Conservation (phyloP, 2,113 vertebrate genomes). For the Bos indicus region DNA sequence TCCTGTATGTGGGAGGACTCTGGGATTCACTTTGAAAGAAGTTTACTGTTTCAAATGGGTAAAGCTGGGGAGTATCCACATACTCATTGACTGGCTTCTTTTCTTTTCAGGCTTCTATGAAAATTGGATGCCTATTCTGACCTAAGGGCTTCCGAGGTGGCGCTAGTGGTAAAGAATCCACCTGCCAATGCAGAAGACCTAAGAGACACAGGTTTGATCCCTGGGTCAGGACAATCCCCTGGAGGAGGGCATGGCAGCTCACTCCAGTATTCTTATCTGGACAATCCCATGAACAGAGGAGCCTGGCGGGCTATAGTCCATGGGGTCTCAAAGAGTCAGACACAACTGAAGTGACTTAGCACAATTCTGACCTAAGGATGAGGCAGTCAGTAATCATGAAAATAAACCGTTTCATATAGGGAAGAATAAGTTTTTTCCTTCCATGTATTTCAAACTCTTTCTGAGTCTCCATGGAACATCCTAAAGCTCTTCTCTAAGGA, state of each 20-base stretch:
- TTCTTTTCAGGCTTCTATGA: background rate
- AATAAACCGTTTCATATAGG: background rate
- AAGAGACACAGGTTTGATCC: background rate
- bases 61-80: background rate
- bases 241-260: background rate
- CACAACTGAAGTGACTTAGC: background rate
- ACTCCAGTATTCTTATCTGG: background rate
- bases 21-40: background rate
- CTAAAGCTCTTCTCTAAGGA: slow-evolving; percentile 31
- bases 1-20: background rate
- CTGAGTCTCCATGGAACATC: background rate
- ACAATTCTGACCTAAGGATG: background rate
- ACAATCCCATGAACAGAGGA: background rate
- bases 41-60: background rate
- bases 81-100: background rate
- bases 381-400: background rate
- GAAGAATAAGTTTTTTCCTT: background rate
- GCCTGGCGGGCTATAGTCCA: background rate
- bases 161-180: background rate
- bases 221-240: background rate
- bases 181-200: background rate
- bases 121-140: background rate
- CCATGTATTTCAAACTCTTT: slow-evolving; percentile 23
- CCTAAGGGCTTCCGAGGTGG: background rate
- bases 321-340: background rate